Percentiles rank a stretch among this genome's conserved stretches.
These are phyloP conservation scores for Caenorhabditis wallacei DNA, from an alignment of 2,888 invertebrate genomes.

Conservation along the genomic window DNA sequence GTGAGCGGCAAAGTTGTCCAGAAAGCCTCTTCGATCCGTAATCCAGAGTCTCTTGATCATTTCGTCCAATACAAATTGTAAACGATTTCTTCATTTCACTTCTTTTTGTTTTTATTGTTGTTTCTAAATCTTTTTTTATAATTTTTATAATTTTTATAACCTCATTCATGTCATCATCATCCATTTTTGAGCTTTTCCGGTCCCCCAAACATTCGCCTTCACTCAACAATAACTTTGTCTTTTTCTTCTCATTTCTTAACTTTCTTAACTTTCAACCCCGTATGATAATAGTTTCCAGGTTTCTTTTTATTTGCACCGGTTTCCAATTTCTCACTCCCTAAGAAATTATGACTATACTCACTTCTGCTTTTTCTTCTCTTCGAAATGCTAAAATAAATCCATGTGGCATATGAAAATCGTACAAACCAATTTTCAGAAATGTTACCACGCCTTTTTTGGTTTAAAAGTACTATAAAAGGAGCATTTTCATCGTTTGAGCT, in stretches of 20 bases:
- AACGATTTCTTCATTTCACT: neutral
- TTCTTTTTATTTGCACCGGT: constrained; percentile 36
- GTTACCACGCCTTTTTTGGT: no score
- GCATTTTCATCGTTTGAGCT: no score
- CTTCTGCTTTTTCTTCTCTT: neutral
- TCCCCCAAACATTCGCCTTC: constrained; percentile 9
- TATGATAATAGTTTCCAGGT: constrained; percentile 40
- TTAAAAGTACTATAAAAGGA: no score
- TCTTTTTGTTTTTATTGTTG: constrained; percentile 3
- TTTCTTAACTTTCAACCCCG: constrained; percentile 1
- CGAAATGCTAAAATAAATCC: constrained; percentile 2
- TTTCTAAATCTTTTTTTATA: constrained; percentile 9
- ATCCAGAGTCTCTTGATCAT: constrained; percentile 84
- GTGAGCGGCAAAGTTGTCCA: constrained; percentile 85
- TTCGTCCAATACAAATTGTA: constrained; percentile 65
- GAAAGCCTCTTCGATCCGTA: constrained; percentile 85
- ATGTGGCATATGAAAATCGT: constrained; percentile 1
- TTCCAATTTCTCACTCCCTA: constrained; percentile 3
- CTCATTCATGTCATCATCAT: constrained; percentile 45
- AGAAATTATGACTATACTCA: constrained; percentile 6
- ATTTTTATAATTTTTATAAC: neutral
- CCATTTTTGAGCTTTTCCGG: constrained; percentile 32
- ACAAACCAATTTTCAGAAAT: no score
- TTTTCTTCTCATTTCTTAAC: neutral
- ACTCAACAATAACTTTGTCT: neutral